These are phyloP conservation scores for Thunnus maccoyii DNA, from an alignment of 2,113 vertebrate species.

Conservation along the genomic window DNA sequence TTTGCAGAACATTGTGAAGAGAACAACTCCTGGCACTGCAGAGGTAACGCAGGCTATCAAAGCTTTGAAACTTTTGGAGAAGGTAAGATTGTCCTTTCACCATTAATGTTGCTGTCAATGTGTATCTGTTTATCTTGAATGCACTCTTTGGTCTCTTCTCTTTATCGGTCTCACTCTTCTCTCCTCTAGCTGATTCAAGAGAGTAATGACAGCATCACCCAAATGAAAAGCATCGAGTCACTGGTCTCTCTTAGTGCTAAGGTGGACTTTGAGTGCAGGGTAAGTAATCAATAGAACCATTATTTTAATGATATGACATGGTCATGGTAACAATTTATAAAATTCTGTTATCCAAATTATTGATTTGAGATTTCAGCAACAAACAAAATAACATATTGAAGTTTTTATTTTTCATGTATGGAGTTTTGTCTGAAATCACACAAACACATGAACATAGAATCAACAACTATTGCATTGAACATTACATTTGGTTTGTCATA, in stretches of 20 bases:
- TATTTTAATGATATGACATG: not conserved
- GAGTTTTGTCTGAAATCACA: not conserved
- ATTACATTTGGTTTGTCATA: too few relatives aligned
- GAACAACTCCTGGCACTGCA: slow-evolving; percentile 87
- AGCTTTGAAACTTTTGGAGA: slow-evolving; percentile 91
- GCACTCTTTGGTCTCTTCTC: not conserved
- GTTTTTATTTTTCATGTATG: not conserved
- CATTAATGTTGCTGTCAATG: not conserved
- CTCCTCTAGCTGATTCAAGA: slow-evolving; percentile 91
- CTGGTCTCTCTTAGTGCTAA: slow-evolving; percentile 94
- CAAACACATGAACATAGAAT: too few relatives aligned
- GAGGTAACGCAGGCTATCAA: slow-evolving; percentile 92
- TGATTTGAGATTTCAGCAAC: not conserved
- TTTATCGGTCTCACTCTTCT: not conserved
- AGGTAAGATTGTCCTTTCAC: slow-evolving; percentile 80
- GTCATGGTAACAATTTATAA: not conserved
- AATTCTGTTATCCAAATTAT: not conserved
- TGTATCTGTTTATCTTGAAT: not conserved
- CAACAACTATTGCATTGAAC: too few relatives aligned
- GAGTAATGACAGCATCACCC: slow-evolving; percentile 94
- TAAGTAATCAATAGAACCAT: slow-evolving; percentile 68
- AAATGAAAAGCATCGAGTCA: slow-evolving; percentile 96
- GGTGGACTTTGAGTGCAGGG: slow-evolving; percentile 97
- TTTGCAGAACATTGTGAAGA: slow-evolving; percentile 95
- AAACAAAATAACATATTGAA: not conserved